These are phyloP conservation scores for Mycetomoellerius zeteki DNA, from an alignment of 1,140 invertebrate genomes.

Conservation along the genomic window DNA sequence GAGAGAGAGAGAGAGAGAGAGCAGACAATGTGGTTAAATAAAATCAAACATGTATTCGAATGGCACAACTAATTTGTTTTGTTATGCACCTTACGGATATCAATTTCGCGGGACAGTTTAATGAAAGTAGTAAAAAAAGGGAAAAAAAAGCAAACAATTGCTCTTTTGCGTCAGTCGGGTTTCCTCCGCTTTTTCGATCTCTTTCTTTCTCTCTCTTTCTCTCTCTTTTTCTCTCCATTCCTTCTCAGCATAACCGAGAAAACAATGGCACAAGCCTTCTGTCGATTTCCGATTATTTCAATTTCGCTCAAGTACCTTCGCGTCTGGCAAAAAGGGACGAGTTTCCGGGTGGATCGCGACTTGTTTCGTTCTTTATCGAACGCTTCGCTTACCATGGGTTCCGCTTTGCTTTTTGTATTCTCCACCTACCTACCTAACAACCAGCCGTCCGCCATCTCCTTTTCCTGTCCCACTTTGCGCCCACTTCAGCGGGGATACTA, in stretches of 20 bases:
- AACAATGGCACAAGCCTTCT: slow-evolving; percentile 57
- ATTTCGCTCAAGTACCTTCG: slow-evolving; percentile 72
- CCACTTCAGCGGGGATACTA: background rate
- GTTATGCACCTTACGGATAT: slow-evolving; percentile 39
- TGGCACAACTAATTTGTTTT: slow-evolving; percentile 50
- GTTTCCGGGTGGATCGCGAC: slow-evolving; percentile 47
- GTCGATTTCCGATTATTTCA: slow-evolving; percentile 71
- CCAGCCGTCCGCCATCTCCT: slow-evolving; percentile 1
- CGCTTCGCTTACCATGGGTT: slow-evolving; percentile 58
- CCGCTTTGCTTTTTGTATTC: background rate
- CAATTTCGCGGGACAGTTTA: slow-evolving; percentile 53
- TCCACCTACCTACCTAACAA: slow-evolving; percentile 42
- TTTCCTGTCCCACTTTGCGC: slow-evolving; percentile 16
- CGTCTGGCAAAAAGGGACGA: slow-evolving; percentile 54
- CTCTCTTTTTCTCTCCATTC: no score
- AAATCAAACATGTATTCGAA: slow-evolving; percentile 51
- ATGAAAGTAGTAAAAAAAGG: slow-evolving; percentile 39
- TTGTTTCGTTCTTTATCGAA: slow-evolving; percentile 59
- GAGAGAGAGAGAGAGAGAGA: background rate
- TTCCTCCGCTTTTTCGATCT: background rate
- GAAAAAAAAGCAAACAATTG: background rate
- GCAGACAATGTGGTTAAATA: slow-evolving; percentile 47
- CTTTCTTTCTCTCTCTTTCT: background rate
- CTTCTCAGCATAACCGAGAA: slow-evolving; percentile 16
- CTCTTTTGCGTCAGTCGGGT: slow-evolving; percentile 1